Evolutionary conservation across 1,140 invertebrate genomes (phyloP).

Genomic region (Campoletis sonorensis): DNA sequence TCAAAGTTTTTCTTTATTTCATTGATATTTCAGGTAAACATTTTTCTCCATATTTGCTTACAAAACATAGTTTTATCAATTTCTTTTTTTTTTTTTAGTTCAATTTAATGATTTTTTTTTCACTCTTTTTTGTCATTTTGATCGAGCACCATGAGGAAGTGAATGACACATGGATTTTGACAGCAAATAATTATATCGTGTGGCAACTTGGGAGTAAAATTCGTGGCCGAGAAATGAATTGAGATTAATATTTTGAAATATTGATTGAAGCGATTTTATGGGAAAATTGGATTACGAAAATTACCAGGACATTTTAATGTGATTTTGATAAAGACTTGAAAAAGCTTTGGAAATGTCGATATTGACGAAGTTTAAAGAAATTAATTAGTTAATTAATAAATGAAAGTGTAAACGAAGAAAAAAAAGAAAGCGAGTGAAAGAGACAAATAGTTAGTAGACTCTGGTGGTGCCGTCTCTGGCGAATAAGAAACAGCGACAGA

Average conservation of each 20-base stretch:
- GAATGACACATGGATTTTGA: neutral
- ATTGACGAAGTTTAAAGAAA: neutral
- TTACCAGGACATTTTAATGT: neutral
- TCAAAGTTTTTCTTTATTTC: neutral
- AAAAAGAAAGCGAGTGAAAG: neutral
- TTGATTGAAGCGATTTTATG: neutral
- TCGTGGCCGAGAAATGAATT: too few relatives aligned
- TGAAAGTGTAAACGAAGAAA: neutral
- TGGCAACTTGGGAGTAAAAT: neutral
- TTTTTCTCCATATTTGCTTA: neutral
- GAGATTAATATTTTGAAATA: too few relatives aligned
- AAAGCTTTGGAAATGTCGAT: too few relatives aligned
- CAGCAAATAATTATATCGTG: neutral
- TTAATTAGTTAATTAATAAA: too few relatives aligned
- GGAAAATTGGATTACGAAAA: neutral
- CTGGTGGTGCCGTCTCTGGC: slow-evolving; percentile 2
- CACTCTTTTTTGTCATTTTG: too few relatives aligned
- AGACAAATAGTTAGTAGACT: neutral
- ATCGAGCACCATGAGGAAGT: too few relatives aligned
- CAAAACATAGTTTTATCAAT: neutral
- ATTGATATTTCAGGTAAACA: neutral
- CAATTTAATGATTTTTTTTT: neutral
- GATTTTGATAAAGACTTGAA: too few relatives aligned
- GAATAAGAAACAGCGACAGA: slow-evolving; percentile 37
- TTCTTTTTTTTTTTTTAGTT: neutral